Conservation (phyloP, 2,797 vertebrate species). For the Molossus alvarezi region DNA sequence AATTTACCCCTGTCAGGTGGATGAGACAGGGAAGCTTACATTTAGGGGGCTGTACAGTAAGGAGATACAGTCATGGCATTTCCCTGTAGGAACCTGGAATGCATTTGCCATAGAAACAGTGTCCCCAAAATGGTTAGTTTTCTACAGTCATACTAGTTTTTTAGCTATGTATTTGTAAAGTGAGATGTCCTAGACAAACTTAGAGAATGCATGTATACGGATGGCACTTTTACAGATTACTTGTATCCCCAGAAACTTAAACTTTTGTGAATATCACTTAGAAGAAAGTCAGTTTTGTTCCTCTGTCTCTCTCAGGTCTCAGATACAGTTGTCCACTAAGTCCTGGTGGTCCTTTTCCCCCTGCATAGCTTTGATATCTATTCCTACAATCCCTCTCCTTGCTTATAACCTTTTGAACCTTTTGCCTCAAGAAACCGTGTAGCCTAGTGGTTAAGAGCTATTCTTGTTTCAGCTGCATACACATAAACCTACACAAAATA, state of each 20-base stretch:
- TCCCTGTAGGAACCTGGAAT: background rate
- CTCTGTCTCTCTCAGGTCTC: background rate
- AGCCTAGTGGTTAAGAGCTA: background rate
- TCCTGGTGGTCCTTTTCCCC: background rate
- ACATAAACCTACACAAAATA: background rate
- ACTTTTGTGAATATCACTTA: background rate
- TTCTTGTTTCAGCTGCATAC: background rate
- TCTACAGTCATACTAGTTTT: background rate
- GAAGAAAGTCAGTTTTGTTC: background rate
- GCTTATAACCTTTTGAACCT: background rate
- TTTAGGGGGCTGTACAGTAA: background rate
- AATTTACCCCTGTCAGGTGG: background rate
- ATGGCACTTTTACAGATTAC: background rate
- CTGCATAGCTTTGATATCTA: background rate
- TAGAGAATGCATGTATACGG: background rate
- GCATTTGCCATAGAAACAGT: conserved; percentile 24
- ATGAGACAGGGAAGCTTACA: background rate
- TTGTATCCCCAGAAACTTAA: conserved; percentile 29
- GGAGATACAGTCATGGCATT: background rate
- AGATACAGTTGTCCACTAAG: background rate
- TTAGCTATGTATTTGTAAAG: background rate
- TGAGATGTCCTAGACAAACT: background rate
- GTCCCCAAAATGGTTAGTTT: background rate
- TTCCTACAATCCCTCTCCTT: background rate
- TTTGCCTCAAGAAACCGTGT: background rate